phyloP scores from a whole-genome alignment of 2,113 vertebrate species.

The Nesoenas mayeri region DNA sequence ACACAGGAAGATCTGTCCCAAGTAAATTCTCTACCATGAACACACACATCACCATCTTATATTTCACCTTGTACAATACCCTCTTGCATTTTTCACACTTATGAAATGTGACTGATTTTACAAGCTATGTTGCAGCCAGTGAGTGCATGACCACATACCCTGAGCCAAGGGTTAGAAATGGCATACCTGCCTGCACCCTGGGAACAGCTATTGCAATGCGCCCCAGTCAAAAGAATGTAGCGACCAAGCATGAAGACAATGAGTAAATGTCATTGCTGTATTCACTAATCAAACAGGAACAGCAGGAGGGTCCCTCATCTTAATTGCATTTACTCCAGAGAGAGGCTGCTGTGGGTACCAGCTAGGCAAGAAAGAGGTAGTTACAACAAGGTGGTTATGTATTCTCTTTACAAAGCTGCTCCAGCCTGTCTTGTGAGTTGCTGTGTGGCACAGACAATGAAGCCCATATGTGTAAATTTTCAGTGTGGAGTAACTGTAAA shows the following conservation, averaged over 20 bases:
- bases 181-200: conserved; percentile 18
- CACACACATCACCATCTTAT: not conserved
- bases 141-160: not conserved
- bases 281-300: conserved; percentile 41
- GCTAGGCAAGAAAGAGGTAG: fast-evolving
- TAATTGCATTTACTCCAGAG: not conserved
- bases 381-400: fast-evolving
- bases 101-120: not conserved
- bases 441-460: not conserved
- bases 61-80: not conserved
- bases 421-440: not conserved
- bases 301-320: conserved; percentile 27
- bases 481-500: not conserved
- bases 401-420: not conserved
- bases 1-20: not conserved
- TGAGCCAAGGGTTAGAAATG: not conserved
- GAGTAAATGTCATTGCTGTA: not conserved
- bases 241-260: conserved; percentile 8
- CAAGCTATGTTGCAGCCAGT: not conserved
- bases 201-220: not conserved
- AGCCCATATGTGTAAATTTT: not conserved
- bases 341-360: not conserved
- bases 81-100: not conserved
- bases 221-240: conserved; percentile 30
- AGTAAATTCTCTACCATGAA: not conserved